Base-by-base conservation (phyloP, 2,888 invertebrate species). In the Brenthis hecate region DNA sequence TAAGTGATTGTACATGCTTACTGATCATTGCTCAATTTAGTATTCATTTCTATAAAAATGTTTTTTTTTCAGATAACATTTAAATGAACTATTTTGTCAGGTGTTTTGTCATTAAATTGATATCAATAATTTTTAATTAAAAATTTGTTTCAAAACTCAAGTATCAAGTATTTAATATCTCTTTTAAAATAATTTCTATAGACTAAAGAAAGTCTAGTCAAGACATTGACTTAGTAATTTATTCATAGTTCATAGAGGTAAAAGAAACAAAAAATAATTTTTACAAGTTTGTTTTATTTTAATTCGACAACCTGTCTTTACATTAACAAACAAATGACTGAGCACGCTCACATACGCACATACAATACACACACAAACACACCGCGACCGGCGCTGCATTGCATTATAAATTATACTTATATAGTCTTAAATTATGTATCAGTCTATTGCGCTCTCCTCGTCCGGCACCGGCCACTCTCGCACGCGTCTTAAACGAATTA, bases 221-320 rank as follows among this genome's bases (percentile, higher is more conserved):
- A 11, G 36, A 11, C 36, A 43, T 43, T 43, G 36, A 43, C 36
- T 43, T 43, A 11, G 36, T 43, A 8, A 43, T 43, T 43, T 43
- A 28, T 43, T 11, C 28, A 50, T 23, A 28, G 23, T 51, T 16
- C 51, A 51, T 60, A 50, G 58, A 53, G 51, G 55, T 53, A 72
- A 74, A 70, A 74, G 67, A 73, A 74, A 75, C 70, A 65, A 58
- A 55, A 76, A 74, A 77, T 85, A 86, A 87, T 88, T 91, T 91
- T 92, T 91, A 90, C 87, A 91, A 90, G 85, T 88, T 89, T 90
- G 85, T 89, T 91, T 89, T 92, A 93, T 92, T 93, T 95, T 95
- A 95, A 94, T 95, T 95, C 94, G 95, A 95, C 95, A 95, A 95
- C 94, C 95, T 95, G 95, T 95, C 95, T 94, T 95, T 95, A 95